Conservation (phyloP, 2,888 invertebrate species). For the Halictus ligatus region DNA sequence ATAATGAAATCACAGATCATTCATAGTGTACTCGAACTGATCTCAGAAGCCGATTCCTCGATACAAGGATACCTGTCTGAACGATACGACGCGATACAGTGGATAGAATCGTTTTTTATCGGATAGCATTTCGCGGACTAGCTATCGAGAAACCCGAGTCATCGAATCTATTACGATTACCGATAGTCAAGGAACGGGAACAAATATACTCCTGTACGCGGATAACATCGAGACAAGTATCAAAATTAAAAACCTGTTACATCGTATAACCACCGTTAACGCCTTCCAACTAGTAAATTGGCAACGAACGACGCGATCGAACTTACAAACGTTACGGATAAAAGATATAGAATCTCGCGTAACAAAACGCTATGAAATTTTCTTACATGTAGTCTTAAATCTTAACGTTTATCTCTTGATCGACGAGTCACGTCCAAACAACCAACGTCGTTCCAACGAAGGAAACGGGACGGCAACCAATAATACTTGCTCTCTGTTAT, state of each 20-base stretch:
- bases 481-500: conserved; percentile 25
- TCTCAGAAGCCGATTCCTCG: conserved; percentile 12
- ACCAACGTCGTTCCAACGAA: conserved; percentile 13
- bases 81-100: conserved; percentile 15
- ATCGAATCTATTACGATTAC: conserved; percentile 17
- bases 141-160: conserved; percentile 26
- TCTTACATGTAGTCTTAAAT: conserved; percentile 42
- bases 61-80: neutral
- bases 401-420: conserved; percentile 38
- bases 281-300: neutral
- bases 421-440: conserved; percentile 33
- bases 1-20: conserved; percentile 76
- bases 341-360: conserved; percentile 50
- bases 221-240: conserved; percentile 29
- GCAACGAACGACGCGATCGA: conserved; percentile 24
- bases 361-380: conserved; percentile 49
- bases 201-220: conserved; percentile 11
- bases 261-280: neutral
- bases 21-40: neutral
- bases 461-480: conserved; percentile 29
- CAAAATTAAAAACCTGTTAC: conserved; percentile 42
- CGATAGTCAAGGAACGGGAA: conserved; percentile 18
- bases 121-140: conserved; percentile 34
- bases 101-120: conserved; percentile 11
- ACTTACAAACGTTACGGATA: conserved; percentile 38